phyloP scores from a whole-genome alignment of 2,888 invertebrate species.

The Chirona hameri region DNA sequence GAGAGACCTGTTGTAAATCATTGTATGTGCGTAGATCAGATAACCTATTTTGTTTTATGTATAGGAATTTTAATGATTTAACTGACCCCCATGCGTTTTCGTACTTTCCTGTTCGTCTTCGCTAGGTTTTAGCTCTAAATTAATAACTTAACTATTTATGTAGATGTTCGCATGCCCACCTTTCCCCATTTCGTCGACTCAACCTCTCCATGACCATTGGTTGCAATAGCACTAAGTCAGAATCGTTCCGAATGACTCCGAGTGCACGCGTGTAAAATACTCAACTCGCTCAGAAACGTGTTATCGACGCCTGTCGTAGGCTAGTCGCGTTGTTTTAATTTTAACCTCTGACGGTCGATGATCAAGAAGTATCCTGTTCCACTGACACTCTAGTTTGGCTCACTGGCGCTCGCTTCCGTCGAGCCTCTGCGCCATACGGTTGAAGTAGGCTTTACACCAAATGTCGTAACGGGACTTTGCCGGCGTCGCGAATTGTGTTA shows the following conservation, averaged over 20 bases:
- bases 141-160: neutral
- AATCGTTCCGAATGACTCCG: neutral
- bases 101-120: neutral
- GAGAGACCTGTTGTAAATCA: neutral
- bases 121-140: neutral
- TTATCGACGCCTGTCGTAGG: neutral
- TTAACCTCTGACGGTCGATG: neutral
- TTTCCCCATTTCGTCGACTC: neutral
- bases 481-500: neutral
- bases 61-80: slow-evolving; percentile 25
- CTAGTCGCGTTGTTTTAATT: slow-evolving; percentile 8
- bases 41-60: slow-evolving; percentile 24
- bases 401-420: neutral
- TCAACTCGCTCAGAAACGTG: neutral
- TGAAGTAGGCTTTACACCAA: neutral
- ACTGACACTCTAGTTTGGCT: too few relatives aligned
- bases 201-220: neutral
- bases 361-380: neutral
- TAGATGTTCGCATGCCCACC: neutral
- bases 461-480: neutral
- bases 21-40: neutral
- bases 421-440: neutral
- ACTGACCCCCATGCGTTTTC: neutral
- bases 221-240: slow-evolving; percentile 13
- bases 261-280: neutral